phyloP scores from a whole-genome alignment of 2,797 vertebrate species.

The Valencia hispanica region DNA sequence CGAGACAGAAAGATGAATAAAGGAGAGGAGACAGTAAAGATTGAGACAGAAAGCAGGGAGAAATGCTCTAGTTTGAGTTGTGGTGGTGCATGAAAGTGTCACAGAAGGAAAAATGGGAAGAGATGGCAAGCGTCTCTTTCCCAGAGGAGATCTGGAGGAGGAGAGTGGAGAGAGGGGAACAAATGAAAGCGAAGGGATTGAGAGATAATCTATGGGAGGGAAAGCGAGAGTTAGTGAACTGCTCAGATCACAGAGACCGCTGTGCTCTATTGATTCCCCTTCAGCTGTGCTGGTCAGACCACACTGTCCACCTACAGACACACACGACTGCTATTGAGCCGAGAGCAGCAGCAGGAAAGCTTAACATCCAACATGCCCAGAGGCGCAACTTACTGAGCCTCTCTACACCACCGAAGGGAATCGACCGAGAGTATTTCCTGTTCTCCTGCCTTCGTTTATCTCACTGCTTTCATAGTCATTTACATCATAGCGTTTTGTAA shows the following conservation, averaged over 20 bases:
- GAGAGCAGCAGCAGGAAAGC: conserved; percentile 30
- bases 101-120: conserved; percentile 40
- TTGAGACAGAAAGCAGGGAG: conserved; percentile 40
- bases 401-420: conserved; percentile 8
- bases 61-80: conserved; percentile 68
- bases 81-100: conserved; percentile 40
- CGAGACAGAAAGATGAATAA: conserved; percentile 48
- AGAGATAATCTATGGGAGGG: conserved; percentile 68
- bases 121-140: conserved; percentile 24
- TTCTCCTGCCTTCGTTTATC: not conserved
- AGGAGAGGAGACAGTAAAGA: conserved; percentile 49
- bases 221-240: conserved; percentile 59
- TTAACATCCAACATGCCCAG: conserved; percentile 20
- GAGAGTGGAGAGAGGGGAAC: conserved; percentile 33
- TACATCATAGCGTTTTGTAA: not conserved
- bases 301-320: conserved; percentile 45
- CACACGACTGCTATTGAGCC: conserved; percentile 45
- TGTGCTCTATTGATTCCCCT: conserved; percentile 64
- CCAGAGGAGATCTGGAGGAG: conserved; percentile 29
- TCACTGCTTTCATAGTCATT: conserved; percentile 1
- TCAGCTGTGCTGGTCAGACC: conserved; percentile 55
- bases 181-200: conserved; percentile 47
- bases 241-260: conserved; percentile 64
- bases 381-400: conserved; percentile 24
- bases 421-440: conserved; percentile 16